Percentiles rank a stretch among this genome's conserved stretches.
phyloP scores from a whole-genome alignment of 2,797 vertebrate species.

The Carcharodon carcharias region DNA sequence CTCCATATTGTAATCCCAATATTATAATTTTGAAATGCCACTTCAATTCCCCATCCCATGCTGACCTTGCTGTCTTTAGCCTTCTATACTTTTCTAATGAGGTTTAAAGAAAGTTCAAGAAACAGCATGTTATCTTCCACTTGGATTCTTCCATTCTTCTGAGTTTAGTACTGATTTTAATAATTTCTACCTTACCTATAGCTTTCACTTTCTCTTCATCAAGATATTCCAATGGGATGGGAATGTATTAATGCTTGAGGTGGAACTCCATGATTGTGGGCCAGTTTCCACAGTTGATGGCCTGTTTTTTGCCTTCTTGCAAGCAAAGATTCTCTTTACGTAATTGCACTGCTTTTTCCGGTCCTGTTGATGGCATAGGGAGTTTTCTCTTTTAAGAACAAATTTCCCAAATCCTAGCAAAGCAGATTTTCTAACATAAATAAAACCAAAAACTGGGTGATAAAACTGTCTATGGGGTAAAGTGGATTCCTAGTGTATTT shows the following conservation, averaged over 20 bases:
- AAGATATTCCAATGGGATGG: neutral
- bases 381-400: neutral
- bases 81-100: neutral
- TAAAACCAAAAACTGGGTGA: neutral
- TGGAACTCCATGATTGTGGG: neutral
- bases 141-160: neutral
- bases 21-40: no score
- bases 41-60: neutral
- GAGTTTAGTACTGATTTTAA: neutral
- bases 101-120: neutral
- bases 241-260: neutral
- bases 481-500: neutral
- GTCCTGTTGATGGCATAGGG: neutral
- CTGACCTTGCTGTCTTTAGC: neutral
- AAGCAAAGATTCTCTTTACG: neutral
- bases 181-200: neutral
- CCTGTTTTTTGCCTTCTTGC: neutral
- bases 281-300: neutral
- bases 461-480: neutral
- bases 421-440: neutral
- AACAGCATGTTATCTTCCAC: neutral
- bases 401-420: neutral
- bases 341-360: neutral
- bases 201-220: neutral
- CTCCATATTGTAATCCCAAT: neutral